phyloP scores from a whole-genome alignment of 1,140 invertebrate species.

The Cotesia chilonis region DNA sequence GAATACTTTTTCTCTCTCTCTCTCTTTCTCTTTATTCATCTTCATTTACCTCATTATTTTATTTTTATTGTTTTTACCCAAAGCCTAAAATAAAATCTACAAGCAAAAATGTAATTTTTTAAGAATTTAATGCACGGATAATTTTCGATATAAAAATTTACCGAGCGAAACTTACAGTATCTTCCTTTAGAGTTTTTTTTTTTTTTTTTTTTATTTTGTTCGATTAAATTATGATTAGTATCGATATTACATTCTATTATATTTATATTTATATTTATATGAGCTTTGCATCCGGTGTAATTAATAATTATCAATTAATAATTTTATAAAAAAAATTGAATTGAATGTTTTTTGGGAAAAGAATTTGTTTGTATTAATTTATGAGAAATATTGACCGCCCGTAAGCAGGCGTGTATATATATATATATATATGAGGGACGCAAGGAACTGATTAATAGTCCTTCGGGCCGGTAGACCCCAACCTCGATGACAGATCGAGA shows the following conservation, averaged over 20 bases:
- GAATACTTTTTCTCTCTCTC: conserved; percentile 36
- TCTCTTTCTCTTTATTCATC: conserved; percentile 23
- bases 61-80: no score
- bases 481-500: conserved; percentile 58
- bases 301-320: no score
- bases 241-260: not conserved
- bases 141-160: conserved; percentile 45
- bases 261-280: no score
- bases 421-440: no score
- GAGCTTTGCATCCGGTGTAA: no score
- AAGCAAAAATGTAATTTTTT: conserved; percentile 33
- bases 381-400: conserved; percentile 53
- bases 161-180: not conserved
- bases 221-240: not conserved
- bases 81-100: conserved; percentile 27
- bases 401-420: not conserved
- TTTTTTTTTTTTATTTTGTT: not conserved
- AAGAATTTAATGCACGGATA: conserved; percentile 47
- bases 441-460: conserved; percentile 54
- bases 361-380: conserved; percentile 53
- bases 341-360: conserved; percentile 31
- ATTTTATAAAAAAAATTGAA: no score
- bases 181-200: not conserved
- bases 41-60: not conserved
- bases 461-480: conserved; percentile 32